Percentiles rank a stretch among this genome's conserved stretches.
Evolutionary conservation across 2,113 vertebrate species (phyloP).

Genomic region (Pituophis catenifer): DNA sequence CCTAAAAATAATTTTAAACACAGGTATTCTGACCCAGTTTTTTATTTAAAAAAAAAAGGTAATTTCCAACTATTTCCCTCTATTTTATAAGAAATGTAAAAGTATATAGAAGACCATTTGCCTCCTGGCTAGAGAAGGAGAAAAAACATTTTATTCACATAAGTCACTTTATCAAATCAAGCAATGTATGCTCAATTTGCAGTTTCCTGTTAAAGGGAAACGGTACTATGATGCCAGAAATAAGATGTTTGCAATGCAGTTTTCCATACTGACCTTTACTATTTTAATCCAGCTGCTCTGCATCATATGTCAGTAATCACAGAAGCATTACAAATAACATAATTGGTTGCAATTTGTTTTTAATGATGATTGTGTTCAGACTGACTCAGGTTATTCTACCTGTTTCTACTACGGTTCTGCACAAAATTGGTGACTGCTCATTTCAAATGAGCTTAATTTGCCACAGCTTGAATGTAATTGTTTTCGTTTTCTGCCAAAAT

Average conservation of each 20-base stretch:
- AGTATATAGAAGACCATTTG: neutral
- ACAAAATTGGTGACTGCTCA: constrained; percentile 12
- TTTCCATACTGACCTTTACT: constrained; percentile 32
- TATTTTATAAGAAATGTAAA: neutral
- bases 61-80: neutral
- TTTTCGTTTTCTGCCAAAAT: constrained; percentile 9
- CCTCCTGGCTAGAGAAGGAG: neutral
- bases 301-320: constrained; percentile 26
- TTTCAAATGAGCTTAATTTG: constrained; percentile 22
- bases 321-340: constrained; percentile 16
- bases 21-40: neutral
- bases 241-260: neutral
- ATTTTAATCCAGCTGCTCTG: constrained; percentile 38
- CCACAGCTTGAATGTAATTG: constrained; percentile 19
- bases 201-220: constrained; percentile 36
- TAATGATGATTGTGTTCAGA: constrained; percentile 8
- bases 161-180: constrained; percentile 27
- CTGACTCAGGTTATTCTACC: constrained; percentile 14
- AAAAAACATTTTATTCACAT: neutral
- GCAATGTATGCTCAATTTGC: neutral
- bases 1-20: neutral
- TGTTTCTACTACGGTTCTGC: neutral
- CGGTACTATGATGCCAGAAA: constrained; percentile 13
- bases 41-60: neutral
- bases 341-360: constrained; percentile 40